Percentiles rank a stretch among this genome's conserved stretches.
phyloP scores from a whole-genome alignment of 2,797 vertebrate genomes.

The Molothrus ater region DNA sequence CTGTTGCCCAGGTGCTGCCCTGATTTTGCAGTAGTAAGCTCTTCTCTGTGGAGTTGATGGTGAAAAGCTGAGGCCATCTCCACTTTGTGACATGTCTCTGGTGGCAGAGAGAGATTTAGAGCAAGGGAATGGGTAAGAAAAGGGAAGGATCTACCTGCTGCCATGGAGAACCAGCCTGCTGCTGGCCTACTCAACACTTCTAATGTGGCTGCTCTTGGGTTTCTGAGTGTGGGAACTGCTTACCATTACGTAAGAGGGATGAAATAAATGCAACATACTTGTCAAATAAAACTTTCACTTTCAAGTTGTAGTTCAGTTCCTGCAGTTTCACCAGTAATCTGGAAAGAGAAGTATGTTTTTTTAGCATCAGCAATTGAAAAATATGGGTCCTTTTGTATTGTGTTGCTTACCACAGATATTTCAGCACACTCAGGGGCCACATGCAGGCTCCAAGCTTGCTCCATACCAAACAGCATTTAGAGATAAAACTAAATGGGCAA shows the following conservation, averaged over 20 bases:
- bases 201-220: background rate
- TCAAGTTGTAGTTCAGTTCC: constrained; percentile 94
- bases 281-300: constrained; percentile 93
- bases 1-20: background rate
- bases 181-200: background rate
- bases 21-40: background rate
- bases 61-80: background rate
- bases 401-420: background rate
- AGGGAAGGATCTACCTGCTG: background rate
- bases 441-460: background rate
- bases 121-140: background rate
- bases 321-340: constrained; percentile 94
- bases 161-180: background rate
- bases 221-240: background rate
- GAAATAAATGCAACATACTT: constrained; percentile 84
- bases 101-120: background rate
- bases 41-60: background rate
- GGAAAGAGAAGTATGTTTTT: constrained; percentile 15
- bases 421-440: background rate
- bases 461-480: background rate
- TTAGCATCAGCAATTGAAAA: background rate
- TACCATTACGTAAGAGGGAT: background rate
- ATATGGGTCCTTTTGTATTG: background rate
- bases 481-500: background rate
- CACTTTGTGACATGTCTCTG: background rate